Base-by-base conservation (phyloP, 2,113 vertebrate genomes). In the Archilochus colubris region DNA sequence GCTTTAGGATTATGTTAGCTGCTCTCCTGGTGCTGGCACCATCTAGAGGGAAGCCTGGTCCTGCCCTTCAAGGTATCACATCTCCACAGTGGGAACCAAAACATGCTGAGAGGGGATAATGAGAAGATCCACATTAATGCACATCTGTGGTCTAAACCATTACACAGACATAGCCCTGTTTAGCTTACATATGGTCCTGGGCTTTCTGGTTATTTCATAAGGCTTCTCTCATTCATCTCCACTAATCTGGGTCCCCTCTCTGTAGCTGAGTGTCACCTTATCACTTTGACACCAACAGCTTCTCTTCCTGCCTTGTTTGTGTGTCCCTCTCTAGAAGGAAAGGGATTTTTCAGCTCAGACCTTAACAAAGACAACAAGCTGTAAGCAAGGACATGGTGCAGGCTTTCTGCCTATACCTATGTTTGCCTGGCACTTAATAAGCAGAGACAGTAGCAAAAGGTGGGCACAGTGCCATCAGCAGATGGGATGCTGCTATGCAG, bases 401-500 rank as follows among this genome's bases (percentile, higher is more conserved):
- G 75, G 69, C 63, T 70, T 77, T 38, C 63, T 88, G 88, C 73
- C 82, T 70, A 2, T 43, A 96, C 87, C 93, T 97, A 3, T 63
- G 55, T 58, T 93, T 93, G 44, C 73, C 9, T 90, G 91, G 93
- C 93, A 70, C 64, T 70, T 44, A 28, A 57, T 69, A 59, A 94
- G 63, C 87, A 86, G 72, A 54, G 76, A 63, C 85, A 91, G 89
- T 3, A 25, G 87, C 88, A 80, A 81, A 94, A 88, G 91, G 75
- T 64, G 85, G 94, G 95, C 95, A 86, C 1, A 1, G 51, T 95
- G 95, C 93, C 95, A 95, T 50, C 75, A 61, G 89, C 94, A 97
- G 96, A 97, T 93, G 89, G 92, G 79, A 67, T 40, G 55, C 63
- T 0, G 1, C 55, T 88, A 75, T 50, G 85, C 68, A 94, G 94